These are phyloP conservation scores for Hyperopisus bebe DNA, from an alignment of 2,113 vertebrate genomes.

Conservation along the genomic window DNA sequence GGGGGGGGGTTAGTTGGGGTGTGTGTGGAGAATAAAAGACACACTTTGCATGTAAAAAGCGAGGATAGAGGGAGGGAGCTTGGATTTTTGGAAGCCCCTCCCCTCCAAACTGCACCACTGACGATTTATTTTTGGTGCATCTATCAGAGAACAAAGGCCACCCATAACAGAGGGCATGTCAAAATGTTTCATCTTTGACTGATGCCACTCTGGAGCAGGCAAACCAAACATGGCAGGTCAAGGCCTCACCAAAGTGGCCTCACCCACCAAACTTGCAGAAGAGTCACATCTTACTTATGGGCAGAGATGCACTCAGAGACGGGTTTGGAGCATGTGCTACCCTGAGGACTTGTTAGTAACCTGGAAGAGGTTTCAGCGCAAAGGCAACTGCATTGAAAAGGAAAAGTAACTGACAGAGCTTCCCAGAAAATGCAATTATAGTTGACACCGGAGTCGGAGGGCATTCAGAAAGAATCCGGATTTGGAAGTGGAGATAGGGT, in stretches of 20 bases:
- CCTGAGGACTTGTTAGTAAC: not conserved
- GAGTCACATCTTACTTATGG: not conserved
- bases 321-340: too few species aligned
- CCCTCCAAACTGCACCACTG: not conserved
- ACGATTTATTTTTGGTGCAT: conserved; percentile 28
- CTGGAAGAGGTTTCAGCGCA: not conserved
- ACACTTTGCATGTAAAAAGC: conserved; percentile 72
- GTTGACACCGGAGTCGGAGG: not conserved
- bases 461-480: not conserved
- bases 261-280: not conserved
- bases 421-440: not conserved
- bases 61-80: conserved; percentile 29
- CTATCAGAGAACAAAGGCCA: conserved; percentile 37
- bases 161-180: conserved; percentile 35
- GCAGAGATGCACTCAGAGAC: not conserved
- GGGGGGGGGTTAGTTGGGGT: conserved; percentile 23
- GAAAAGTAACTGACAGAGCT: not conserved
- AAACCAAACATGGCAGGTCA: conserved; percentile 18
- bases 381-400: not conserved
- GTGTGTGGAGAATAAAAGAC: conserved; percentile 47
- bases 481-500: not conserved
- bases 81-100: not conserved
- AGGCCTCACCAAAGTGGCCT: not conserved
- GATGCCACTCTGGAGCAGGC: not conserved
- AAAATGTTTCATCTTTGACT: conserved; percentile 43